phyloP scores from a whole-genome alignment of 2,797 vertebrate species.

The Brachyalestes nurse region DNA sequence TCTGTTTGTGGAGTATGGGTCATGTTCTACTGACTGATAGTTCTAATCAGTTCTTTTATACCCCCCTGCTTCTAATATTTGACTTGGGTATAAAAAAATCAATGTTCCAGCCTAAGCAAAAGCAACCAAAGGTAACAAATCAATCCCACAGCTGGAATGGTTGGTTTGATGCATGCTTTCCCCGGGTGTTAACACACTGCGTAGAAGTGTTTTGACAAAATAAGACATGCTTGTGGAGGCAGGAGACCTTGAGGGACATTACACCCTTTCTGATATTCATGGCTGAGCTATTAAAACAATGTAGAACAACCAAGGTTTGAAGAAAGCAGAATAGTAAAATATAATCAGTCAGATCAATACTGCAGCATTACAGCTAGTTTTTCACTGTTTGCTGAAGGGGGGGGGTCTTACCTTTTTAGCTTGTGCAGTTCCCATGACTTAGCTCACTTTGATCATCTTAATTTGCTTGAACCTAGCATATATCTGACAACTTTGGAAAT shows the following conservation, averaged over 20 bases:
- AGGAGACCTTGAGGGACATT: not conserved
- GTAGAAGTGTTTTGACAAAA: slow-evolving; percentile 2
- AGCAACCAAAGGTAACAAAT: not conserved
- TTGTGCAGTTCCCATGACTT: not conserved
- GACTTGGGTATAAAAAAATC: not conserved
- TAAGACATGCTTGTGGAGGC: not conserved
- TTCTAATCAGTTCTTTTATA: not conserved
- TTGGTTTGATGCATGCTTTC: not conserved
- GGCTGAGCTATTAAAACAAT: not conserved
- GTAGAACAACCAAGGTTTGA: not conserved
- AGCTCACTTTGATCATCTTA: not conserved
- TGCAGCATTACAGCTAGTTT: not conserved
- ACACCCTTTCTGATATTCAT: not conserved
- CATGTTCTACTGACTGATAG: not conserved
- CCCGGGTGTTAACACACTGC: not conserved
- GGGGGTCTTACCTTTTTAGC: not conserved
- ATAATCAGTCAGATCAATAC: not conserved
- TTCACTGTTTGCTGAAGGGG: not conserved
- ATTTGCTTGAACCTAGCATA: not conserved
- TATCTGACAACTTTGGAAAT: not conserved
- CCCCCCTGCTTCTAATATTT: not conserved
- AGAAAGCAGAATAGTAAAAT: not conserved
- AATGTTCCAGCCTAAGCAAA: not conserved
- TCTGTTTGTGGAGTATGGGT: not conserved
- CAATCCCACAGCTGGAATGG: not conserved